These are phyloP conservation scores for Philypnodon macrostomus DNA, from an alignment of 2,797 vertebrate species.

Conservation along the genomic window DNA sequence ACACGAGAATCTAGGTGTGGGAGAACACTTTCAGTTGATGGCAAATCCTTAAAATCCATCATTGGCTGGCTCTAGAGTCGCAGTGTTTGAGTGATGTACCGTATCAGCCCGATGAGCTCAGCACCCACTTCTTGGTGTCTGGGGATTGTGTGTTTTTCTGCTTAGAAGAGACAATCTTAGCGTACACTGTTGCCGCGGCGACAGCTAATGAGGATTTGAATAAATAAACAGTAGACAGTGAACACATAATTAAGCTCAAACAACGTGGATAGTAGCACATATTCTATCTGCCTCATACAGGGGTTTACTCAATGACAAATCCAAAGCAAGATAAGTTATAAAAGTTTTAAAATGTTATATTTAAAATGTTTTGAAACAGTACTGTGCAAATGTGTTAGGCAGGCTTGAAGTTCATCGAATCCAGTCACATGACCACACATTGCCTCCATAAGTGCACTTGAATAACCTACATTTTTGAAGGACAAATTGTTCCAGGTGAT, in stretches of 20 bases:
- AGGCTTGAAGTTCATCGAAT: no score
- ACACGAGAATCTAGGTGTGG: slow-evolving; percentile 22
- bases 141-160: slow-evolving; percentile 18
- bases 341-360: no score
- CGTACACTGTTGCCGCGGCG: slow-evolving; percentile 1
- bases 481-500: no score
- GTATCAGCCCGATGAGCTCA: slow-evolving; percentile 31
- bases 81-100: slow-evolving; percentile 17
- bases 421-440: no score
- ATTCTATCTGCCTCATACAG: slow-evolving; percentile 36
- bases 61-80: slow-evolving; percentile 32
- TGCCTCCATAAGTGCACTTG: no score
- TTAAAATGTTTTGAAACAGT: no score
- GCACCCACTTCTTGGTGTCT: slow-evolving; percentile 19
- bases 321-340: no score
- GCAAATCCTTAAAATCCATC: slow-evolving; percentile 47
- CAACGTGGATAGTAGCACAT: slow-evolving; percentile 4
- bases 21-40: slow-evolving; percentile 34
- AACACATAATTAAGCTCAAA: slow-evolving; percentile 12
- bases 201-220: slow-evolving; percentile 20
- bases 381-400: no score
- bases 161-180: slow-evolving; percentile 6
- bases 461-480: no score
- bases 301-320: slow-evolving; percentile 27
- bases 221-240: slow-evolving; percentile 20